Base-by-base conservation (phyloP, 2,113 vertebrate species). In the Tenebrosternarchus preto region DNA sequence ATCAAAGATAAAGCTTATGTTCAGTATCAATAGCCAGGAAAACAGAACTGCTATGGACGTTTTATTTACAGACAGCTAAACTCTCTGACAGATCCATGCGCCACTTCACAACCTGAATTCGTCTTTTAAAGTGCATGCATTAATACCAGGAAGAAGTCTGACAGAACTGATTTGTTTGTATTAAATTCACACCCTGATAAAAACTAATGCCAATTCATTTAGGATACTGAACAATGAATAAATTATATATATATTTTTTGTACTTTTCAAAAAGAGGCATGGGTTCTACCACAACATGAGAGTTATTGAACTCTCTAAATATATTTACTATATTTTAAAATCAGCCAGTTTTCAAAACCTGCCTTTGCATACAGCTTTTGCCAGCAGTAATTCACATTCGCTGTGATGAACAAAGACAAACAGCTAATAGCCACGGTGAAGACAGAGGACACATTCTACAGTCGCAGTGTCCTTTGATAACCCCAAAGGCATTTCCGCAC, bases 1-100 rank as follows among this genome's bases (percentile, higher is more conserved):
- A 89, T 91, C 85, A 90, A 92, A 91, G 85, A 92, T 91, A 91
- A 89, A 87, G 90, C 89, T 90, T 89, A 88, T 91, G 89, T 91
- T 83, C 88, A 87, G 90, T 90, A 90, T 88, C 90, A 82, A 81
- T 82, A 84, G 85, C 75, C 82, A 75, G 81, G 59, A 82, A 88
- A 90, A 88, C 86, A 88, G 88, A 93, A 88, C 88, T 89, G 94
- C 94, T 93, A 93, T 95, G 94, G 71, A 96, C 94, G 95, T 94
- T 96, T 97, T 98, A 98, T 99, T 98, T 97, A 97, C 96, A 97
- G 97, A 99, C 97, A 97, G 95, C 96, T 97, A 96, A 97, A 98
- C 97, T 95, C 95, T 97, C 95, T 95, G 95, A 98, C 95, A 96
- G 94, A 94, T 91, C 93, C 96, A 96, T 96, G 96, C 95, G 95